phyloP scores from a whole-genome alignment of 2,888 invertebrate genomes.

The Drosophila setosimentum region DNA sequence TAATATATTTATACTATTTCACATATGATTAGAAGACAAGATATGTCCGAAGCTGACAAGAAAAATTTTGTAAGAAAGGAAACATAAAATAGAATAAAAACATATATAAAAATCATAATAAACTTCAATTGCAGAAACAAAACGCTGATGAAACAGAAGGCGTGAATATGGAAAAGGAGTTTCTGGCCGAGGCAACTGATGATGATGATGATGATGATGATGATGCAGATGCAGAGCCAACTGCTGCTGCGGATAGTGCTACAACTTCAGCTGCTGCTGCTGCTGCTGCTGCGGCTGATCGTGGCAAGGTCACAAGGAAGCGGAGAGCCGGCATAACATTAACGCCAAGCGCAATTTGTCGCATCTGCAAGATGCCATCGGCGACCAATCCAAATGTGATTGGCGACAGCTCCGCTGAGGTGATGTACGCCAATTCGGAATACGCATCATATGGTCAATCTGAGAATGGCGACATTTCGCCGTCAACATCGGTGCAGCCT shows the following conservation, averaged over 20 bases:
- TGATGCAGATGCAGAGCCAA: not conserved
- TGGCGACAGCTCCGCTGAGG: not conserved
- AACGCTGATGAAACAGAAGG: rapidly evolving
- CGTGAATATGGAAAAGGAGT: rapidly evolving
- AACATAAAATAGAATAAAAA: not conserved
- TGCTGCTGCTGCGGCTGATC: rapidly evolving
- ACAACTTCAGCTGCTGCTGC: not conserved
- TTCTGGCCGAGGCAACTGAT: not conserved
- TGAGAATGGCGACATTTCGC: not conserved
- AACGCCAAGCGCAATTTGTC: conserved; percentile 12
- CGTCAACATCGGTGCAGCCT: not conserved
- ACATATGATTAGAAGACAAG: no score
- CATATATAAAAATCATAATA: not conserved
- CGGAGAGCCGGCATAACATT: not conserved
- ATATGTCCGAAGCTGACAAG: not conserved
- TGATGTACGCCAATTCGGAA: conserved; percentile 30
- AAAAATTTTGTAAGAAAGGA: not conserved
- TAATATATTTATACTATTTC: not conserved
- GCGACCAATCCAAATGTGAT: rapidly evolving
- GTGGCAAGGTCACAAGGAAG: rapidly evolving
- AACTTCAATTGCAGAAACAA: not conserved
- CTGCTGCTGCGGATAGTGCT: not conserved
- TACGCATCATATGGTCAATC: not conserved
- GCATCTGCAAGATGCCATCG: conserved; percentile 8
- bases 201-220: not conserved